Conservation (phyloP, 2,113 vertebrate species). For the Copsychus sechellarum region DNA sequence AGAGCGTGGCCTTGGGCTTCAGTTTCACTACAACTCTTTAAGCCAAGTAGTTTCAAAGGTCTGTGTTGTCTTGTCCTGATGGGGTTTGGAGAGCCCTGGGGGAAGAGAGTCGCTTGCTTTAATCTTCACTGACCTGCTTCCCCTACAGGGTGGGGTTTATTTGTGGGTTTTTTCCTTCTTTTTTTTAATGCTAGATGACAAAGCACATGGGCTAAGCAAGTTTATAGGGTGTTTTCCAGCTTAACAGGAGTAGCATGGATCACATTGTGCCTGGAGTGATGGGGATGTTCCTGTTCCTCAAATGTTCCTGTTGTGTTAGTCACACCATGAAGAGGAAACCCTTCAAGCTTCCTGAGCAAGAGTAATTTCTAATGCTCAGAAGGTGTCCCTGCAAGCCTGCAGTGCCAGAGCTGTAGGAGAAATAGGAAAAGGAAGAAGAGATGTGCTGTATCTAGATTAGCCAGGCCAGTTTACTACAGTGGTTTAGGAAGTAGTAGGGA, state of each 20-base stretch:
- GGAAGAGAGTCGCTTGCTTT: not conserved
- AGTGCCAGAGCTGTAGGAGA: not conserved
- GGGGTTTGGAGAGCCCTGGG: not conserved
- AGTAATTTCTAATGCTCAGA: not conserved
- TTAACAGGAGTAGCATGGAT: not conserved
- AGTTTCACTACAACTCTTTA: not conserved
- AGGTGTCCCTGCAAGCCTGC: not conserved
- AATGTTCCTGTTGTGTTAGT: not conserved
- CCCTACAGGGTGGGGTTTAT: not conserved
- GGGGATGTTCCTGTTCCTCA: not conserved
- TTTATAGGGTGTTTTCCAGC: not conserved
- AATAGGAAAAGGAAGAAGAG: not conserved
- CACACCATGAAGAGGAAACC: not conserved
- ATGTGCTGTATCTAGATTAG: not conserved
- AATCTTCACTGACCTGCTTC: not conserved
- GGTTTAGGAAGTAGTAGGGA: not conserved
- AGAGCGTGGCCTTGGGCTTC: not conserved
- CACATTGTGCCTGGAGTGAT: not conserved
- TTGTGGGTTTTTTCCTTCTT: not conserved
- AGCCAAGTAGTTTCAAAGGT: not conserved
- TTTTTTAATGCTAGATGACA: not conserved
- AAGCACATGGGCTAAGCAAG: not conserved
- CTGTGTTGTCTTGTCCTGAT: not conserved
- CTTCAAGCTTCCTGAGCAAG: not conserved
- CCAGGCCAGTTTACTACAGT: not conserved